Conservation (phyloP, 1,140 invertebrate genomes). For the Pseudomyrmex cubaensis region DNA sequence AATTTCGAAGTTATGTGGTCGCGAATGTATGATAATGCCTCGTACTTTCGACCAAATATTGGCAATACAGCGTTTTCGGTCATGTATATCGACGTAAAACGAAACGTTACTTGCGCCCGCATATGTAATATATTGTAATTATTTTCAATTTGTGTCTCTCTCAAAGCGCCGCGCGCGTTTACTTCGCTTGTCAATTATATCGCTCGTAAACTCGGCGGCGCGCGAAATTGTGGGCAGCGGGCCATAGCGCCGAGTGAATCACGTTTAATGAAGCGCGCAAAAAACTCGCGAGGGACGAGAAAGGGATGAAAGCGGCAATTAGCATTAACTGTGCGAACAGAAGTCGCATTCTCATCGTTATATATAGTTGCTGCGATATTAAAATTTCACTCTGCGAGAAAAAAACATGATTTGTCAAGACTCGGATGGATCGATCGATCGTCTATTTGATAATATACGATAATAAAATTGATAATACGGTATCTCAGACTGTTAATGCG, state of each 20-base stretch:
- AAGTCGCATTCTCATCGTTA: conserved; percentile 7
- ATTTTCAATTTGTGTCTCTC: conserved; percentile 42
- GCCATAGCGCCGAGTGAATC: conserved; percentile 46
- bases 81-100: conserved; percentile 20
- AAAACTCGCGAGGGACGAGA: conserved; percentile 8
- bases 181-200: conserved; percentile 44
- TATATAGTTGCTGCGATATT: not conserved
- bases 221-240: conserved; percentile 40
- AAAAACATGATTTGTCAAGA: not conserved
- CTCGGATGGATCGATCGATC: not conserved
- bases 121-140: conserved; percentile 49
- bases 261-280: conserved; percentile 48
- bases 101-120: conserved; percentile 19
- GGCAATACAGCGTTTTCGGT: conserved; percentile 13
- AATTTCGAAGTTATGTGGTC: conserved; percentile 20
- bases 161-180: conserved; percentile 30
- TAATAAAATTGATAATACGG: too few species aligned
- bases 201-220: conserved; percentile 12
- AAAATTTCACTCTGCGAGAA: conserved; percentile 8
- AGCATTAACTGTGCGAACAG: conserved; percentile 30
- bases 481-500: too few species aligned
- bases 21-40: conserved; percentile 12
- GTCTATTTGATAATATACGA: not conserved
- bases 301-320: conserved; percentile 35
- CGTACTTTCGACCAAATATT: conserved; percentile 2